phyloP scores from a whole-genome alignment of 2,797 vertebrate species.

The Manis crassicaudata region DNA sequence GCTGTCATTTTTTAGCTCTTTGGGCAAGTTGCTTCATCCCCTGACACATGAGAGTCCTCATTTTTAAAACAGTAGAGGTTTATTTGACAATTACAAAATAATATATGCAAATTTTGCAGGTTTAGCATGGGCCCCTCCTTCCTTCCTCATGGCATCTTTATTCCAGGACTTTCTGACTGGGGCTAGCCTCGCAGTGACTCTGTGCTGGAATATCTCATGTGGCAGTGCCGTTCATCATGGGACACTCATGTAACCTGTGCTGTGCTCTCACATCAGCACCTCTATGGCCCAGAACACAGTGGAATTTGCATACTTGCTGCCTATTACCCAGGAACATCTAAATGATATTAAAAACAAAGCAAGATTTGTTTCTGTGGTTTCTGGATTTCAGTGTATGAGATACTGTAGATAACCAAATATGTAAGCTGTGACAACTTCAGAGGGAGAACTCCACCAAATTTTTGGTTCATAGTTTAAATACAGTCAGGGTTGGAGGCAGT shows the following conservation, averaged over 20 bases:
- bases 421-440: not conserved
- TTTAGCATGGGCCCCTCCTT: not conserved
- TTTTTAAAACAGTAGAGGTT: not conserved
- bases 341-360: not conserved
- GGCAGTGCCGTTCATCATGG: not conserved
- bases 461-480: constrained; percentile 13
- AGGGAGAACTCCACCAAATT: not conserved
- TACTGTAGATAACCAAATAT: not conserved
- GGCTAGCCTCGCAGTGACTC: not conserved
- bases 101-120: not conserved
- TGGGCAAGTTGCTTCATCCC: constrained; percentile 41
- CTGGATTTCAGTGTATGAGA: not conserved
- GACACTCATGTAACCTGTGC: not conserved
- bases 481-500: not conserved
- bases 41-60: not conserved
- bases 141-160: not conserved
- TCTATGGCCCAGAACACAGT: not conserved
- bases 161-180: not conserved
- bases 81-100: not conserved
- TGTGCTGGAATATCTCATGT: fast-evolving
- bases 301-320: not conserved
- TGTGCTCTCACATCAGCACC: not conserved
- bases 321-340: not conserved
- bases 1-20: constrained; percentile 14
- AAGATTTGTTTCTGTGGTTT: constrained; percentile 14